Percentiles rank a stretch among this genome's conserved stretches.
Conservation (phyloP, 2,888 invertebrate species). For the Calameuta filiformis region DNA sequence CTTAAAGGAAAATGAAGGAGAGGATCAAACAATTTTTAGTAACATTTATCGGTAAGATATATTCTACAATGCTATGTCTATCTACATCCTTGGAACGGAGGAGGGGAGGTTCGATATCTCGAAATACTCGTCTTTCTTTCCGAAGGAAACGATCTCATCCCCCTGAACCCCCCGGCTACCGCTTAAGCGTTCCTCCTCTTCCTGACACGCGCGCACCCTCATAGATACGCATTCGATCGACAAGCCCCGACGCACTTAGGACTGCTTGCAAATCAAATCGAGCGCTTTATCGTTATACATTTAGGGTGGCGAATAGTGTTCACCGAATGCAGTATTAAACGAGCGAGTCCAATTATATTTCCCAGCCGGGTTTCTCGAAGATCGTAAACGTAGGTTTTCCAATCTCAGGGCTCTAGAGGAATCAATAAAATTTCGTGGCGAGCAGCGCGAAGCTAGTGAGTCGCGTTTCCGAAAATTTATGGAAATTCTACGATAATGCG, state of each 20-base stretch:
- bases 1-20: not conserved
- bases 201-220: too few species aligned
- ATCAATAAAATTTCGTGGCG: not conserved
- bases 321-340: not conserved
- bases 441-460: constrained; percentile 8
- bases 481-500: constrained; percentile 32
- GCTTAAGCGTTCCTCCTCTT: too few species aligned
- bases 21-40: constrained; percentile 5
- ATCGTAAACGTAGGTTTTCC: not conserved
- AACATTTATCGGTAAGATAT: too few species aligned
- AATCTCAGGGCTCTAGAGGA: not conserved
- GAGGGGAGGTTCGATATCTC: too few species aligned
- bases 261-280: constrained; percentile 40
- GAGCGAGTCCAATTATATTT: too few species aligned
- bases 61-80: too few species aligned
- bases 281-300: constrained; percentile 37
- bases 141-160: too few species aligned
- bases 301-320: not conserved
- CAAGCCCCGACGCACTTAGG: constrained; percentile 45
- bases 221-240: constrained; percentile 41
- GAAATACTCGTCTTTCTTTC: too few species aligned
- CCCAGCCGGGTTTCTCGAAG: too few species aligned
- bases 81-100: too few species aligned
- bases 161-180: too few species aligned
- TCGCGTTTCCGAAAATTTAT: constrained; percentile 31